These are phyloP conservation scores for Urocitellus parryii DNA, from an alignment of 2,113 vertebrate genomes.

Conservation along the genomic window DNA sequence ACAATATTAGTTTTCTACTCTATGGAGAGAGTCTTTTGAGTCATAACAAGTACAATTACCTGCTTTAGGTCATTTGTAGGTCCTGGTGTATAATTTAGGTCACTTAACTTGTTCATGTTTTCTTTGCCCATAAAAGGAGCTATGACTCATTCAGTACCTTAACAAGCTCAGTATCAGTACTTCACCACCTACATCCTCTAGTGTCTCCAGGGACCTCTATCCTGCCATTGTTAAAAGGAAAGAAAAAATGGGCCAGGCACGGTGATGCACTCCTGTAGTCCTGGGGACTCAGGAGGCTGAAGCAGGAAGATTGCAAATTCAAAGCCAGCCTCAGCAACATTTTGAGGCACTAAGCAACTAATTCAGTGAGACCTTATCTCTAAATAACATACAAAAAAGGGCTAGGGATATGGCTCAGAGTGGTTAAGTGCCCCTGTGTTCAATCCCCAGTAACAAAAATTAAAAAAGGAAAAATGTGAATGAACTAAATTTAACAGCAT, in stretches of 20 bases:
- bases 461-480: background rate
- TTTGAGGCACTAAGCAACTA: too few species aligned
- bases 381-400: too few species aligned
- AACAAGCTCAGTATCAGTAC: background rate
- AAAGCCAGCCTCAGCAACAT: too few species aligned
- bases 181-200: fast-evolving
- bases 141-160: background rate
- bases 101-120: background rate
- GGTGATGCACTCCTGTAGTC: too few species aligned
- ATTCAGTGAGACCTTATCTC: too few species aligned
- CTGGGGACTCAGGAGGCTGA: too few species aligned
- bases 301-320: too few species aligned
- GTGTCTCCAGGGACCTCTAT: too few species aligned
- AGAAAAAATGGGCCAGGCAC: too few species aligned
- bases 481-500: background rate
- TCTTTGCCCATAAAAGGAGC: slow-evolving; percentile 32
- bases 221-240: background rate
- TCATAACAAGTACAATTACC: background rate
- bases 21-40: background rate
- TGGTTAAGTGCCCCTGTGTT: too few species aligned
- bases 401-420: too few species aligned
- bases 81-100: slow-evolving; percentile 4
- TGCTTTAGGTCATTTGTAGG: background rate
- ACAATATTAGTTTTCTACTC: background rate
- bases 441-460: too few species aligned